Evolutionary conservation across 2,797 vertebrate species (phyloP), one percentile per base, ranked within the genome.

Genomic region (Synanceia verrucosa): DNA sequence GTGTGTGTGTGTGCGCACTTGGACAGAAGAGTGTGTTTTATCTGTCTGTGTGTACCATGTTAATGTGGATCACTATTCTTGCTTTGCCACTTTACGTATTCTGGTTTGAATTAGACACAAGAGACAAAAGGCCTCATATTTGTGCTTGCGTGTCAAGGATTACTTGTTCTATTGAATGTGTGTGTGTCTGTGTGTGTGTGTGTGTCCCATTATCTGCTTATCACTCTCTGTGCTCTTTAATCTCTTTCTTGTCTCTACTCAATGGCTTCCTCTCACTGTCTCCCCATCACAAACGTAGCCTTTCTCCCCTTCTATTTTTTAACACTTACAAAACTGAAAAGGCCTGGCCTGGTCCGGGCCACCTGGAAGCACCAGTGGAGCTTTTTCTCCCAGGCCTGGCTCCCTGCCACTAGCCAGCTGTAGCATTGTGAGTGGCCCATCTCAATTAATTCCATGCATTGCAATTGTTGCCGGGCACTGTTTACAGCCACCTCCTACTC

Each of bases 251-350:
- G 94, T 94, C 89, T 90, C 91, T 86, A 81, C 93, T 96, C 94
- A 93, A 92, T 94, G 92, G 94, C 92, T 94, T 95, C 95, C 94
- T 96, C 94, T 95, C 94, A 92, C 94, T 93, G 95, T 94, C 93
- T 94, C 91, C 94, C 93, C 84, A 48, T 91, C 82, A 68, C 94
- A 95, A 93, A 92, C 88, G 91, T 91, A 93, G 91, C 89, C 91
- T 92, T 92, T 91, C 90, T 91, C 89, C 83, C 65, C 86, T 92
- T 92, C 93, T 92, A 91, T 95, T 94, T 95, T 95, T 94, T 93
- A 95, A 94, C 94, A 94, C 93, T 94, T 95, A 94, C 93, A 88
- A 95, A 96, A 95, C 95, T 96, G 95, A 97, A 97, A 96, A 94
- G 94, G 90, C 89, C 89, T 66, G 88, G 93, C 92, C 94, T 89